These are phyloP conservation scores for Corythornis madagascariensis DNA, from an alignment of 2,113 vertebrate genomes.

Conservation along the genomic window DNA sequence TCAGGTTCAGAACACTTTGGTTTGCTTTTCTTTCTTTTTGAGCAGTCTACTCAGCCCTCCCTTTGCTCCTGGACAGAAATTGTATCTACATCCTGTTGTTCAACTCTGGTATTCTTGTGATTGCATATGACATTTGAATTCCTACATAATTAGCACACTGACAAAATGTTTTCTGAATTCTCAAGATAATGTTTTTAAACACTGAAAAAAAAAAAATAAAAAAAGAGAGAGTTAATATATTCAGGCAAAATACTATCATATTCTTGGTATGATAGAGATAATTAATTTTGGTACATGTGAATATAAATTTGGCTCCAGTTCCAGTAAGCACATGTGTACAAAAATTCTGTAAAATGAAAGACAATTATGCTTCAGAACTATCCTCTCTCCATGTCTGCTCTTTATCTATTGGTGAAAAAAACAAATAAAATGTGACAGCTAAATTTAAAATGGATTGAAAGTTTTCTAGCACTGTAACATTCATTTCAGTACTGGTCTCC, in stretches of 20 bases:
- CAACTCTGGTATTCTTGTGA: background rate
- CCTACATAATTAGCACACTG: background rate
- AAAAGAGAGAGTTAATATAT: background rate
- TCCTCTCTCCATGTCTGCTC: background rate
- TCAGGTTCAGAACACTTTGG: background rate
- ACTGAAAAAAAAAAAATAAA: background rate
- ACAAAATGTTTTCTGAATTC: background rate
- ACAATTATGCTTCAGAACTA: background rate
- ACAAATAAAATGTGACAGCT: background rate
- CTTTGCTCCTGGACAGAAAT: background rate
- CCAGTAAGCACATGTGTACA: background rate
- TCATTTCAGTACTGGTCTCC: background rate
- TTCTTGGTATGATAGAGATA: background rate
- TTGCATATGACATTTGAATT: background rate
- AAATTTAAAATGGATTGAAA: background rate
- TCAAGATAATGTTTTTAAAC: background rate
- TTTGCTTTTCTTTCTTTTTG: background rate
- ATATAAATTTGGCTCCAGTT: background rate
- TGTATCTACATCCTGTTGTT: background rate
- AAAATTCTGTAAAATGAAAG: background rate
- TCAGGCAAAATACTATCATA: background rate
- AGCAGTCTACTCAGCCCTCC: background rate
- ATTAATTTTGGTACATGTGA: background rate
- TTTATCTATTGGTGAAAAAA: background rate
- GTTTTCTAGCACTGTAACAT: background rate